A percentile compares a stretch with the other conserved stretches of the same genome.
Conservation (phyloP, 2,797 vertebrate genomes). For the Cyclopterus lumpus region DNA sequence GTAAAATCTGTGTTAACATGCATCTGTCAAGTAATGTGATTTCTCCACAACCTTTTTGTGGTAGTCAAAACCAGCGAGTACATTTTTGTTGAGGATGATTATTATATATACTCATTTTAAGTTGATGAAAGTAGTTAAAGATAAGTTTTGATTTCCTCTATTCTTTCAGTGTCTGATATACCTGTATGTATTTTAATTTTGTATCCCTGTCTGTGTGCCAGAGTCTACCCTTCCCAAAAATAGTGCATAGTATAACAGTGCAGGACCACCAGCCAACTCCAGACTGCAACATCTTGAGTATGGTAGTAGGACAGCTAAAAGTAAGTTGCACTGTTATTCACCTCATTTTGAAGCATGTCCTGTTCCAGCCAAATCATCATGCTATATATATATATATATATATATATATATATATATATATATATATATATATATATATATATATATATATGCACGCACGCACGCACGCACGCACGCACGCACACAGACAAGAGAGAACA, state of each 20-base stretch:
- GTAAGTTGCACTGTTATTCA: slow-evolving; percentile 79
- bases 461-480: too few species aligned
- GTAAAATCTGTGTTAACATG: background rate
- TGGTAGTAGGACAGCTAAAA: slow-evolving; percentile 99
- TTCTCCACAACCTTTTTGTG: background rate
- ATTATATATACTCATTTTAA: background rate
- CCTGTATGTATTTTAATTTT: background rate
- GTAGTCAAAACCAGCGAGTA: background rate
- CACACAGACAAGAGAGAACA: too few species aligned
- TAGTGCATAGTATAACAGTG: slow-evolving; percentile 97
- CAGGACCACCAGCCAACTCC: slow-evolving; percentile 99
- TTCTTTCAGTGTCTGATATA: background rate
- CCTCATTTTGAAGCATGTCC: background rate
- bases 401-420: too few species aligned
- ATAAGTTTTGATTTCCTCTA: background rate
- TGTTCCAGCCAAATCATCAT: background rate
- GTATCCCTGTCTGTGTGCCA: slow-evolving; percentile 66
- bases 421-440: too few species aligned
- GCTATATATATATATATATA: background rate
- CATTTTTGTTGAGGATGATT: background rate
- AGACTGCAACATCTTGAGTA: slow-evolving; percentile 98
- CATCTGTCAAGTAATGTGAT: background rate
- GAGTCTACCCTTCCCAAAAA: slow-evolving; percentile 98
- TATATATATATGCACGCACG: too few species aligned
- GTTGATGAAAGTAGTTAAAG: background rate